Evolutionary conservation across 2,888 invertebrate species (phyloP).

Genomic region (Malthinus flaveolus): DNA sequence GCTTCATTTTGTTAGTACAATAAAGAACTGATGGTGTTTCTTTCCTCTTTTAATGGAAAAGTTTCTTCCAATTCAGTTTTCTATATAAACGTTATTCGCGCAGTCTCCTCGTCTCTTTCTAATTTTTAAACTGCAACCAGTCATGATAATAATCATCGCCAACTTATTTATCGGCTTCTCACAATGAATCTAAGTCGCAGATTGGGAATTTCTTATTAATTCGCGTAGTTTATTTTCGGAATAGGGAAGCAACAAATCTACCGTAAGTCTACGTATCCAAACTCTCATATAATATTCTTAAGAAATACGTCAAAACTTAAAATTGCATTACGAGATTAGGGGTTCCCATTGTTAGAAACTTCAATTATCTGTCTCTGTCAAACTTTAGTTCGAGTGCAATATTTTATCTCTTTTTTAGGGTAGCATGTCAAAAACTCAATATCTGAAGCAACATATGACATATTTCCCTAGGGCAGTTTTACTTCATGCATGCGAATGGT

Average conservation of each 20-base stretch:
- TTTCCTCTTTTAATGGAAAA: constrained; percentile 20
- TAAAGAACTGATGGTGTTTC: constrained; percentile 25
- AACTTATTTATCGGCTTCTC: too few relatives aligned
- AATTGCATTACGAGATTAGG: constrained; percentile 37
- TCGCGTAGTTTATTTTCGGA: not conserved
- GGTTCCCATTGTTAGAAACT: constrained; percentile 31
- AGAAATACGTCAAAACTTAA: constrained; percentile 32
- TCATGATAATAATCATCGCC: not conserved
- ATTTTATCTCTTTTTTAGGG: constrained; percentile 21
- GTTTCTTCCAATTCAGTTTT: constrained; percentile 4
- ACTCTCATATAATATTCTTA: constrained; percentile 10
- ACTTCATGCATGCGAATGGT: constrained; percentile 36
- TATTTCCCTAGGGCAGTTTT: constrained; percentile 39
- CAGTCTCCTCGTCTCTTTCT: not conserved
- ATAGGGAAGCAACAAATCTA: constrained; percentile 8
- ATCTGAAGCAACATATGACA: constrained; percentile 38
- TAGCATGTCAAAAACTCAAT: constrained; percentile 40
- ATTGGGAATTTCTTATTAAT: not conserved
- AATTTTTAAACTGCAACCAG: not conserved
- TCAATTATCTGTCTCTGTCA: constrained; percentile 22
- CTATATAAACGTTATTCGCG: not conserved
- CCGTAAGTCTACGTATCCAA: constrained; percentile 6
- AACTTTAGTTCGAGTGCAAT: not conserved
- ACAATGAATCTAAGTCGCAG: too few relatives aligned
- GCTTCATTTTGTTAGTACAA: constrained; percentile 31